phyloP scores from a whole-genome alignment of 1,140 invertebrate species.

The Drosophila varians region DNA sequence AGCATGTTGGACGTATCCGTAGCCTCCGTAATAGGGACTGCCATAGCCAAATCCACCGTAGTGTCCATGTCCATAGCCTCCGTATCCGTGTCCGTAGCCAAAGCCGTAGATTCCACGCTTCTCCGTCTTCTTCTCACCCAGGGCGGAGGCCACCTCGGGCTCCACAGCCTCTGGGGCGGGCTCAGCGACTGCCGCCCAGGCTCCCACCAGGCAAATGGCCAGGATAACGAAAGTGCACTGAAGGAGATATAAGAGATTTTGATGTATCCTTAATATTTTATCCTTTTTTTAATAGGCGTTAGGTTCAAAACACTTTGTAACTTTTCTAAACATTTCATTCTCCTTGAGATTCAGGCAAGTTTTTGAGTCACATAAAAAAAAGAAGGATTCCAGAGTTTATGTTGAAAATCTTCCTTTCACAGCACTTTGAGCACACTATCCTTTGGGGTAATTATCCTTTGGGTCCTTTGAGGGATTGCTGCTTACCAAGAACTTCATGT shows the following conservation, averaged over 20 bases:
- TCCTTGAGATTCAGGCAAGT: not conserved
- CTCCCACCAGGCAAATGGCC: conserved; percentile 48
- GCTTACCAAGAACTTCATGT: conserved; percentile 71
- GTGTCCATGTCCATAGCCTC: conserved; percentile 55
- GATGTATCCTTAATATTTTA: not conserved
- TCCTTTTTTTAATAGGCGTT: not conserved
- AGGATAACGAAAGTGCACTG: conserved; percentile 65
- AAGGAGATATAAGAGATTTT: not conserved
- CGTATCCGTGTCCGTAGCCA: conserved; percentile 61
- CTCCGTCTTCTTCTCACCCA: conserved; percentile 72
- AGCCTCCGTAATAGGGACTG: conserved; percentile 67
- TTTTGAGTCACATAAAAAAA: not conserved
- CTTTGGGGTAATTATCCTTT: no score
- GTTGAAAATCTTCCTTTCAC: not conserved
- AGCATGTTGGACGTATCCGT: conserved; percentile 55
- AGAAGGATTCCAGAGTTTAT: not conserved
- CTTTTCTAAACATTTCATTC: not conserved
- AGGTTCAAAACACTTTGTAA: not conserved
- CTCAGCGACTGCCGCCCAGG: conserved; percentile 60
- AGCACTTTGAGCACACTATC: not conserved
- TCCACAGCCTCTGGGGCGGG: conserved; percentile 32
- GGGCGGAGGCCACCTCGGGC: conserved; percentile 22
- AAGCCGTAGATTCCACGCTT: conserved; percentile 77
- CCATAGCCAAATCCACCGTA: conserved; percentile 28
- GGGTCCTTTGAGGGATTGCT: not conserved